Evolutionary conservation across 2,797 vertebrate species (phyloP).

Genomic region (Coluber constrictor): DNA sequence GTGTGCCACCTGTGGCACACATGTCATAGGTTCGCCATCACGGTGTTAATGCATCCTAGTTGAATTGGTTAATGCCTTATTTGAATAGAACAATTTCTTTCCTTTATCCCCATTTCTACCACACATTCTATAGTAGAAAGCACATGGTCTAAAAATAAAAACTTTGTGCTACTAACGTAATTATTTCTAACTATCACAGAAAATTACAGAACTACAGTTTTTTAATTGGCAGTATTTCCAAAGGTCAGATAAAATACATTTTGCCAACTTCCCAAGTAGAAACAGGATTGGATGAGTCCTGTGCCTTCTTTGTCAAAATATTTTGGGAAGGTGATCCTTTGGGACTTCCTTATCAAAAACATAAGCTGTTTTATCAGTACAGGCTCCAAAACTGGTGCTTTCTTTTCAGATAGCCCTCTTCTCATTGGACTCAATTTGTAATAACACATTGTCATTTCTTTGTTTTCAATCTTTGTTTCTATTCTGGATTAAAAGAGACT

Average conservation of each 20-base stretch:
- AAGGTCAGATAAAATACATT: not conserved
- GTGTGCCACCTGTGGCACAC: too few relatives aligned
- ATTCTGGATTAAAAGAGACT: constrained; percentile 35
- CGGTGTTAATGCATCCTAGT: not conserved
- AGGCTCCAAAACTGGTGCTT: not conserved
- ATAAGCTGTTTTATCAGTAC: not conserved
- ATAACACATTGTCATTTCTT: not conserved
- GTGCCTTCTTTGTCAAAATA: not conserved
- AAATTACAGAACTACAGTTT: not conserved
- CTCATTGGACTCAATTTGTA: not conserved
- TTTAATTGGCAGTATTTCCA: not conserved
- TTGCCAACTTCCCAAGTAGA: not conserved
- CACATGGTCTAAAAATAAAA: not conserved
- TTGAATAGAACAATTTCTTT: not conserved
- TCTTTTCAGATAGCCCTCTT: not conserved
- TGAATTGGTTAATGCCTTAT: not conserved
- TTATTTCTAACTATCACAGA: not conserved
- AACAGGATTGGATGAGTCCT: not conserved
- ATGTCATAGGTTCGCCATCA: too few relatives aligned
- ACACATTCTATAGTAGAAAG: not conserved
- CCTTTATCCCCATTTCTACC: not conserved
- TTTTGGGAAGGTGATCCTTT: not conserved
- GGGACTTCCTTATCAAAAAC: not conserved
- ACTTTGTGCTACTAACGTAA: not conserved
- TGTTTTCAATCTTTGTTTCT: not conserved